A percentile compares a stretch with the other conserved stretches of the same genome.
Conservation (phyloP, 2,888 invertebrate species). For the Drosophila kuntzei region DNA sequence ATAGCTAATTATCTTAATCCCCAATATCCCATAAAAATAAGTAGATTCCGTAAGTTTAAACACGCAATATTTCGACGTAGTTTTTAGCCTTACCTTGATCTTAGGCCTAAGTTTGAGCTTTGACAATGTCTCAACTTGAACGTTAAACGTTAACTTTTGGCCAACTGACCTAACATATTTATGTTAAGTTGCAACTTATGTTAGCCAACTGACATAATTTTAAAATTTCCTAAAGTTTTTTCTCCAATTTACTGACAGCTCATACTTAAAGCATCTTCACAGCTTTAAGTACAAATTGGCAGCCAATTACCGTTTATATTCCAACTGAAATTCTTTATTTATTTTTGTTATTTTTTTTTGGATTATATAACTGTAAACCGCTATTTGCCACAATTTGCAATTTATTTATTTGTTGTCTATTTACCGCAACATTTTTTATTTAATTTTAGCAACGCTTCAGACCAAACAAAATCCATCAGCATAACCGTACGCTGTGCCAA, state of each 20-base stretch:
- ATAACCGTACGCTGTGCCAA: constrained; percentile 71
- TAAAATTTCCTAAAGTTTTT: constrained; percentile 4
- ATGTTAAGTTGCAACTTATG: constrained; percentile 26
- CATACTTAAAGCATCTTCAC: background rate
- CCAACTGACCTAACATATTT: constrained; percentile 37
- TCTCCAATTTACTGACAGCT: background rate
- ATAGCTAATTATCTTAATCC: no score
- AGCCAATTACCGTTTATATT: constrained; percentile 42
- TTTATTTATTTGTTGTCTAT: constrained; percentile 71
- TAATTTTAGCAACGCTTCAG: constrained; percentile 51
- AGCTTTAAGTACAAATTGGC: background rate
- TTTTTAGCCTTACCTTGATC: constrained; percentile 24
- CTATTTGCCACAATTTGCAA: constrained; percentile 72
- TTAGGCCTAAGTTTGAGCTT: constrained; percentile 13
- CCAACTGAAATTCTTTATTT: constrained; percentile 12
- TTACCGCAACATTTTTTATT: constrained; percentile 68
- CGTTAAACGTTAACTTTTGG: constrained; percentile 2
- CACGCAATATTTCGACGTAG: background rate
- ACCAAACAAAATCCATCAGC: constrained; percentile 45
- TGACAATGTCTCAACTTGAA: constrained; percentile 17
- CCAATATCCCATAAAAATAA: no score
- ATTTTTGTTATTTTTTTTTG: constrained; percentile 31
- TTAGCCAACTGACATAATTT: constrained; percentile 6
- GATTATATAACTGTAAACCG: constrained; percentile 60
- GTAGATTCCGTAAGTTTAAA: background rate